Percentiles rank a stretch among this genome's conserved stretches.
Evolutionary conservation across 1,140 invertebrate genomes (phyloP).

Genomic region (Phthorimaea operculella): DNA sequence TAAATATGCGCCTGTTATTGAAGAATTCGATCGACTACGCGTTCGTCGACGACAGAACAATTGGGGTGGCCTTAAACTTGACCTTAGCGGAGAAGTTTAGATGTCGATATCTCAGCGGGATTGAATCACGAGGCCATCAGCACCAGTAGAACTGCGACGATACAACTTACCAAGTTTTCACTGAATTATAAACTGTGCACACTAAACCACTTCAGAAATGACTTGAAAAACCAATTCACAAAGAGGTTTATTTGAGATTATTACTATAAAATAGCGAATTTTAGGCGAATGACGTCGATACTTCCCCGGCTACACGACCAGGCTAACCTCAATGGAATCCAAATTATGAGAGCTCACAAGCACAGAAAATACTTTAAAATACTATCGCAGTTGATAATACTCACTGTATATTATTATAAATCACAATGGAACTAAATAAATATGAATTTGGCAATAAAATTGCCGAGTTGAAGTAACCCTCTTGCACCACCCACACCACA

Average conservation of each 20-base stretch:
- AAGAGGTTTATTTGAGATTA: background rate
- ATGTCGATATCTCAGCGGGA: background rate
- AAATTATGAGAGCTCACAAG: background rate
- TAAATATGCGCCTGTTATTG: background rate
- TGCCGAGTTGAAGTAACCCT: constrained; percentile 33
- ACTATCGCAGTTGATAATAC: constrained; percentile 23
- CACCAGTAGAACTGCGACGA: background rate
- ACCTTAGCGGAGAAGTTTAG: constrained; percentile 36
- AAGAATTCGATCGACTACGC: background rate
- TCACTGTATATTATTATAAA: constrained; percentile 46
- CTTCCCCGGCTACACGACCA: constrained; percentile 27
- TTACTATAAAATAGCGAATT: constrained; percentile 18
- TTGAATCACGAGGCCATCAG: background rate
- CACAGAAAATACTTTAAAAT: background rate
- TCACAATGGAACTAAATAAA: constrained; percentile 42
- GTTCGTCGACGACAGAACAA: background rate
- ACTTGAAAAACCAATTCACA: background rate
- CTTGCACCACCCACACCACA: constrained; percentile 52
- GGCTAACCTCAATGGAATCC: constrained; percentile 26
- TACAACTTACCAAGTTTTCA: background rate
- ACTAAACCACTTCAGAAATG: too few relatives aligned
- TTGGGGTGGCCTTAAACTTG: constrained; percentile 45
- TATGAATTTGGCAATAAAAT: constrained; percentile 42
- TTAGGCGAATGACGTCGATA: constrained; percentile 55
- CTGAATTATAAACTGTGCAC: background rate